Evolutionary conservation across 2,888 invertebrate genomes (phyloP), one percentile per base, ranked within the genome.

Genomic region (Mamestra brassicae): DNA sequence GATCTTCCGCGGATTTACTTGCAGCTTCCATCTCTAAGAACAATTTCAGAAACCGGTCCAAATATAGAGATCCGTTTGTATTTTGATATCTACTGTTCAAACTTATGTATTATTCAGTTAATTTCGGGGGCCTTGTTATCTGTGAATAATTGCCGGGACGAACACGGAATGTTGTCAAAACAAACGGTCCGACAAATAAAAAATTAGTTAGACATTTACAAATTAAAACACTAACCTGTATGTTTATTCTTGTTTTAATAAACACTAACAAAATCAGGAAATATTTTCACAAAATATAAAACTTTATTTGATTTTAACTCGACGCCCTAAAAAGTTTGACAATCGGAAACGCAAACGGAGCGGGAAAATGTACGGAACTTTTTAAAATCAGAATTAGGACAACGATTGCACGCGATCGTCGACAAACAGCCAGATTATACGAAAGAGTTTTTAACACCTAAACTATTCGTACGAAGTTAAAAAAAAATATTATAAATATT

Each of bases 381-480:
- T 92, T 90, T 89, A 89, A 89, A 87, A 85, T 87, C 78, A 84
- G 88, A 92, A 90, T 81, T 90, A 89, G 90, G 91, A 91, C 90
- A 90, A 86, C 85, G 89, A 89, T 83, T 85, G 86, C 87, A 85
- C 87, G 89, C 90, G 89, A 90, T 90, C 88, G 86, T 78, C 87
- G 85, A 85, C 89, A 89, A 88, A 86, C 88, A 88, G 87, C 78
- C 84, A 84, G 77, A 87, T 84, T 85, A 86, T 84, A 87, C 79
- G 71, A 85, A 85, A 85, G 78, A 89, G 85, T 88, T 88, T 83
- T 84, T 77, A 78, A 85, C 78, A 78, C 71, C 73, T 62, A 76
- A 85, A 79, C 69, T 77, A 70, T 77, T 72, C 26, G 58, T 58
- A 57, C 17, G 50, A n/a, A n/a, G n/a, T n/a, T n/a, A n/a, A n/a